Base-by-base conservation (phyloP, 2,113 vertebrate species). In the human (Homo sapiens) region DNA sequence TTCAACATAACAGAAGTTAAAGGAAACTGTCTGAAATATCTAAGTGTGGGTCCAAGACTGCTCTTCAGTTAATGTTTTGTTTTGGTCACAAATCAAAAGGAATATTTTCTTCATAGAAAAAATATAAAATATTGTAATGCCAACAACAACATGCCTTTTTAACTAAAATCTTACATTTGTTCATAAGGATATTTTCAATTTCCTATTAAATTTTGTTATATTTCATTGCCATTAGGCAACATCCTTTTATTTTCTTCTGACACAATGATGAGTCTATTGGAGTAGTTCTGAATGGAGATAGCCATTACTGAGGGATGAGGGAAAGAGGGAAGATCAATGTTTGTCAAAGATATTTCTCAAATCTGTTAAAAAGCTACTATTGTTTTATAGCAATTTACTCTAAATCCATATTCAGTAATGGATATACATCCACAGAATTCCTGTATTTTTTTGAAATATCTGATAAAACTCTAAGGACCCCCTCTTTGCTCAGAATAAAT, bases 61-160 rank as follows among this genome's bases (percentile, higher is more conserved):
- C 66, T 76, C 89, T 98, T 97, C 92, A 95, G 76, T 92, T 98
- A 97, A 59, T 98, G 96, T 93, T 97, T 93, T 96, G 88, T 85
- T 92, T 68, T 61, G n/a, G 9, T 95, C 12, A 94, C 88, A 27
- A 89, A 93, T 95, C 68, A 93, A 97, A 94, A 75, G 66, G 12
- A 55, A 38, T 84, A 0, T 0, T 90, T 96, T 50, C 84, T 97
- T 87, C 88, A 93, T 89, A 87, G 61, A 93, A 94, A 97, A 76
- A 6, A 72, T 25, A 3, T 55, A 96, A 96, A 83, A 83, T 96
- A 48, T 84, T 96, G n/a, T 6, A 96, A 98, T 86, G 35, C 6
- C 20, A 83, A 94, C 57, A 70, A 59, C 12, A 80, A 70, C 5
- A 27, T 30, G 1, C 1, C 0, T 45, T 85, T 32, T 87, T 52